Conservation (phyloP, 2,113 vertebrate species). For the Pogona vitticeps region DNA sequence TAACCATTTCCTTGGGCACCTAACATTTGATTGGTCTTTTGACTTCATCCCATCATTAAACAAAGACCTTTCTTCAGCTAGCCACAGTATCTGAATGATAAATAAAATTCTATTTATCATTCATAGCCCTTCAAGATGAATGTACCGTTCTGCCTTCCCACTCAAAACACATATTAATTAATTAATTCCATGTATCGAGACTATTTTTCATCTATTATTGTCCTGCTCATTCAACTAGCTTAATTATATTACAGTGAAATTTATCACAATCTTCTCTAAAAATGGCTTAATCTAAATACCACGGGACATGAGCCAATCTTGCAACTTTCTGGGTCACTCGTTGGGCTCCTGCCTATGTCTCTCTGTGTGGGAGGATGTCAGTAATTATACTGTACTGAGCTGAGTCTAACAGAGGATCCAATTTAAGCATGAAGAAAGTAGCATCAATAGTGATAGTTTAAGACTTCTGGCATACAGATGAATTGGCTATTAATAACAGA, state of each 20-base stretch:
- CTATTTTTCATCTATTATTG: constrained; percentile 20
- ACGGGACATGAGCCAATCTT: constrained; percentile 9
- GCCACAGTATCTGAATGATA: not conserved
- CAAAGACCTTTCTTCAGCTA: constrained; percentile 3
- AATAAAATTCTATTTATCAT: constrained; percentile 13
- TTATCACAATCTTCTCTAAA: constrained; percentile 14
- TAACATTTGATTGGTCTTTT: constrained; percentile 31
- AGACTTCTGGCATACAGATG: not conserved
- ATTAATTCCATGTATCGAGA: constrained; percentile 20
- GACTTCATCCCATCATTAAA: constrained; percentile 8
- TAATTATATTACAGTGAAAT: constrained; percentile 21
- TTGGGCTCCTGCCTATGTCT: not conserved
- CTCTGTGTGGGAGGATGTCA: not conserved
- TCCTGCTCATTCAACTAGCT: constrained; percentile 8
- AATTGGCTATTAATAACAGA: not conserved
- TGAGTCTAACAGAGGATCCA: not conserved
- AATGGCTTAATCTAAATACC: constrained; percentile 4
- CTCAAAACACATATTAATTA: constrained; percentile 34
- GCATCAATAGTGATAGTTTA: not conserved
- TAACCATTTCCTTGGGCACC: constrained; percentile 10
- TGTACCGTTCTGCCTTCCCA: not conserved
- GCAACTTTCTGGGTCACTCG: constrained; percentile 12
- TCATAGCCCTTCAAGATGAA: constrained; percentile 8
- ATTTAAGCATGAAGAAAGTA: not conserved
- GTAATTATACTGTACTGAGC: not conserved